Base-by-base conservation (phyloP, 2,113 vertebrate species). In the Saccopteryx bilineata region DNA sequence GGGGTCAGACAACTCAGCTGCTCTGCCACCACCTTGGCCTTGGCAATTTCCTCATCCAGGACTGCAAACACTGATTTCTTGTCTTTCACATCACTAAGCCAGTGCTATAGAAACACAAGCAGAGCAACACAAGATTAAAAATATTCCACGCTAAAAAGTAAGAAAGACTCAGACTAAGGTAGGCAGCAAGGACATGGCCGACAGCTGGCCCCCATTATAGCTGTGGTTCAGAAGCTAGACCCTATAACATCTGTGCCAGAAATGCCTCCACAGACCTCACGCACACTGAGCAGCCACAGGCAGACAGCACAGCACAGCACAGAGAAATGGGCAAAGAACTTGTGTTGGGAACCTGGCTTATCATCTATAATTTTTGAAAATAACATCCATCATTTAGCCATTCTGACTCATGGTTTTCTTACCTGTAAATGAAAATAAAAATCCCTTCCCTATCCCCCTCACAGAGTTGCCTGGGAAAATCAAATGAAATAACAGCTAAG, bases 61-160 rank as follows among this genome's bases (percentile, higher is more conserved):
- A 97, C 97, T 87, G 98, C 98, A 97, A 99, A 99, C 81, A 99
- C 26, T 0, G 93, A 97, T 88, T 98, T 99, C 95, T 99, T 99
- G 72, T 99, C 98, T 17, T 97, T 96, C 17, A 98, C 98, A 48
- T 99, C 99, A 12, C 93, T 83, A 17, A 99, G 98, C 99, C 99
- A 99, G 13, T 98, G 99, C 99, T 99, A 97, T 4, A 79, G 71
- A 96, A 96, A 60, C 46, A 96, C 7, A 78, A 80, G 54, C 21
- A 94, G 7, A 93, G 56, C 17, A 91, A 84, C 50, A 94, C 9
- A 78, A 56, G 4, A 69, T 90, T 87, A 88, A 86, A 71, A 79
- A 69, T 26, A 90, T 24, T 91, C 54, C 74, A 76, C 19, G 6
- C 18, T 61, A 48, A 84, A 93, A 65, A 48, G 60, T 65, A 83